phyloP scores from a whole-genome alignment of 1,140 invertebrate genomes.

The Drosophila ananassae region DNA sequence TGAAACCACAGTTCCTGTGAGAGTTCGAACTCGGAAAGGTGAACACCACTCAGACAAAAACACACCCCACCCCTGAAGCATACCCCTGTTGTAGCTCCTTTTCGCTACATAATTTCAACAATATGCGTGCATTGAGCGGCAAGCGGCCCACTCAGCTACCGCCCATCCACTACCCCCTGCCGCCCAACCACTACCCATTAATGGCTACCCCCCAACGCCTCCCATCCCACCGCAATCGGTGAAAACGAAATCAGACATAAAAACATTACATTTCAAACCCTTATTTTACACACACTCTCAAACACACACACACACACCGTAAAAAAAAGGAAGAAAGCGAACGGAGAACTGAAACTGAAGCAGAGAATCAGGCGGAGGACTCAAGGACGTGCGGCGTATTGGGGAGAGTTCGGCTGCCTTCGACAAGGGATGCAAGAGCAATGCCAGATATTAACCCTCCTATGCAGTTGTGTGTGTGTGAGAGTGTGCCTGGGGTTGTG shows the following conservation, averaged over 20 bases:
- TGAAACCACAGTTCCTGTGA: slow-evolving; percentile 37
- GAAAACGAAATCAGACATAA: slow-evolving; percentile 84
- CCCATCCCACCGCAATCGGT: slow-evolving; percentile 35
- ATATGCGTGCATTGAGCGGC: slow-evolving; percentile 73
- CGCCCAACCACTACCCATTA: background rate
- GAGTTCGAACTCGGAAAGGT: slow-evolving; percentile 52
- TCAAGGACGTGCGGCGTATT: slow-evolving; percentile 60
- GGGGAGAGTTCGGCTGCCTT: slow-evolving; percentile 50
- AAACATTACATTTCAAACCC: slow-evolving; percentile 84
- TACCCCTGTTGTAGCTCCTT: slow-evolving; percentile 13
- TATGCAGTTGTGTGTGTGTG: slow-evolving; percentile 18
- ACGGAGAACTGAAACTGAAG: slow-evolving; percentile 60
- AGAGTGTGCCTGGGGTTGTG: slow-evolving; percentile 24
- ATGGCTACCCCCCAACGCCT: slow-evolving; percentile 18
- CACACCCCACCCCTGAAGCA: background rate
- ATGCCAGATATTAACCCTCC: slow-evolving; percentile 76
- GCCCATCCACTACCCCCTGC: slow-evolving; percentile 8
- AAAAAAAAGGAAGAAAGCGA: slow-evolving; percentile 47
- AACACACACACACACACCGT: slow-evolving; percentile 59
- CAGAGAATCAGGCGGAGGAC: slow-evolving; percentile 30
- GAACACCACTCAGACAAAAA: slow-evolving; percentile 57
- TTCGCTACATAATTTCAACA: slow-evolving; percentile 83
- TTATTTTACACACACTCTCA: slow-evolving; percentile 75
- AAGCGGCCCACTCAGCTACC: slow-evolving; percentile 3
- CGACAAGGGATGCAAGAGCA: slow-evolving; percentile 80